Conservation (phyloP, 2,888 invertebrate species). For the Cephonodes hylas region DNA sequence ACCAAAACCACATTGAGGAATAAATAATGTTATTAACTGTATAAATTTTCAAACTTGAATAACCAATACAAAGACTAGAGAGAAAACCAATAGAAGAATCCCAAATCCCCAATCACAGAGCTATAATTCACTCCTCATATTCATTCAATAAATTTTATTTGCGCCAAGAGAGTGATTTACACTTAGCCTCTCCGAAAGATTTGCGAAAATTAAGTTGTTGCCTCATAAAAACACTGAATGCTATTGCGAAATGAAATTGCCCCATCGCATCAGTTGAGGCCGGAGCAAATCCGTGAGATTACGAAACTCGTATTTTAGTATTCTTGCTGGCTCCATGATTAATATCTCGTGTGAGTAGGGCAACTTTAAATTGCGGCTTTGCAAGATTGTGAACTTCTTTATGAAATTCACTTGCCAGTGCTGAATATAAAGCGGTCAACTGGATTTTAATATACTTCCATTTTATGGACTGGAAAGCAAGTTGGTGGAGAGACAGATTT, state of each 20-base stretch:
- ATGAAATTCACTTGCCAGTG: background rate
- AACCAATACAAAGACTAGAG: too few species aligned
- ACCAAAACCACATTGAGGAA: too few species aligned
- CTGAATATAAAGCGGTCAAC: slow-evolving; percentile 15
- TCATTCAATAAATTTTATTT: slow-evolving; percentile 4
- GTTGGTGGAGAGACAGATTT: background rate
- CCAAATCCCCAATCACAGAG: background rate
- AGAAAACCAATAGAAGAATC: background rate
- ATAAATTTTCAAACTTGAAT: background rate
- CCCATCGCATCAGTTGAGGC: background rate
- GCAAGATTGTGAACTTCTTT: background rate
- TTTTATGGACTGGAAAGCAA: background rate
- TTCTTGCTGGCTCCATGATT: background rate
- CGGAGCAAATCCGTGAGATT: background rate
- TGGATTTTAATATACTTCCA: background rate
- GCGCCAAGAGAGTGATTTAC: background rate
- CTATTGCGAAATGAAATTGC: background rate
- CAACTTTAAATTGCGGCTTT: background rate
- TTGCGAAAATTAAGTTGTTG: background rate
- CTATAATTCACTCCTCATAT: background rate
- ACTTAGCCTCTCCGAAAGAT: background rate
- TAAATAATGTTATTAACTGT: background rate
- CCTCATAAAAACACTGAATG: background rate
- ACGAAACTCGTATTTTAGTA: background rate
- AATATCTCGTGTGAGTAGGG: background rate